Evolutionary conservation across 2,113 vertebrate species (phyloP), one percentile per base, ranked within the genome.

Genomic region (Rhea pennata): DNA sequence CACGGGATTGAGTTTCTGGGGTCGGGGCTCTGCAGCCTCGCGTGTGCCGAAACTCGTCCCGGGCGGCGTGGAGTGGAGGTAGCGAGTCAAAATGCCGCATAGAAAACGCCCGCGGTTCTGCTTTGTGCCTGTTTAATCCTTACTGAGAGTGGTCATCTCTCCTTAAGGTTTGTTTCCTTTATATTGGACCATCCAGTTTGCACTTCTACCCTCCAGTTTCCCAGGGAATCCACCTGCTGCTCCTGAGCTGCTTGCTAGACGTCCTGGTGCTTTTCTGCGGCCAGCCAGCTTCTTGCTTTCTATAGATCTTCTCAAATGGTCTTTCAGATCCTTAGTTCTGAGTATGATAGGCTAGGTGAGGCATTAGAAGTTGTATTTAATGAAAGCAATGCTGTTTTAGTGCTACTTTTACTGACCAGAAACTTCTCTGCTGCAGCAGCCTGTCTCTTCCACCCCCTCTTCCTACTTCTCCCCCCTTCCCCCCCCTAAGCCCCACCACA

Each of bases 141-240:
- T 7, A 39, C 46, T 10, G 51, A 2, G 26, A 9, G 67, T 53
- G 1, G 40, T 11, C 3, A 11, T 1, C 4, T 13, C 53, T 16
- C 70, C 61, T 42, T 5, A 5, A 4, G 26, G 16, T 1, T 8
- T 21, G 1, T 20, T 9, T 56, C 19, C 6, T 15, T 29, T 1
- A 23, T 1, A 2, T 0, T 1, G 66, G 73, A 9, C 6, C 33
- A 10, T 0, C 58, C 69, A n/a, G n/a, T n/a, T n/a, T n/a, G n/a
- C 4, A 19, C 27, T 64, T 46, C 10, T 10, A 16, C 0, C 8
- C 50, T 24, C 3, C 42, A n/a, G 33, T 17, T 15, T 23, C 5
- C 46, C 1, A 36, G 1, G 50, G 53, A 27, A 26, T 7, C 48
- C 81, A 6, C 69, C 73, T 15, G 69, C 91, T 15, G 48, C 58